Evolutionary conservation across 2,888 invertebrate species (phyloP).

Genomic region (Gnatocerus cornutus): DNA sequence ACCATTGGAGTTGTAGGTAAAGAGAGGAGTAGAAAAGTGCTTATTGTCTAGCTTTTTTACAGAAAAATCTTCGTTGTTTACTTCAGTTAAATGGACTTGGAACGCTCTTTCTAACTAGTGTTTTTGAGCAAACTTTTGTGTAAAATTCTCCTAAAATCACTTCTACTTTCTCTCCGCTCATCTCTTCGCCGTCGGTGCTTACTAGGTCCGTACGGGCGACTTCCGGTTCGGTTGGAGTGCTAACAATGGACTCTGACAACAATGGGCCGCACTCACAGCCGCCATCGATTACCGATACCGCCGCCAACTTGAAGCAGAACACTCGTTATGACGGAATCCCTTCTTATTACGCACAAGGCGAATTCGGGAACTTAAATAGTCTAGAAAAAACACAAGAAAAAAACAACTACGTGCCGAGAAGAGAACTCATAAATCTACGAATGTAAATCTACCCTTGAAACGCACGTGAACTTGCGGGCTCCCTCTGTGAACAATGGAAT

Average conservation of each 20-base stretch:
- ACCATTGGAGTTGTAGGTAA: no score
- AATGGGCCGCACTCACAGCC: slow-evolving; percentile 63
- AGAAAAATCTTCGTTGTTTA: no score
- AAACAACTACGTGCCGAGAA: neutral
- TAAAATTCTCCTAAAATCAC: slow-evolving; percentile 13
- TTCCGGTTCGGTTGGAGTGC: slow-evolving; percentile 65
- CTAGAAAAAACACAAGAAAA: slow-evolving; percentile 4
- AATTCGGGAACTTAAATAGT: slow-evolving; percentile 11
- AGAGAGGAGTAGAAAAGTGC: neutral
- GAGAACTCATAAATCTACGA: slow-evolving; percentile 39
- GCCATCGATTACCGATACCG: slow-evolving; percentile 66
- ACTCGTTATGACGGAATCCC: slow-evolving; percentile 50
- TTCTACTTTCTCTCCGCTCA: neutral
- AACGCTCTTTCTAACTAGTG: neutral
- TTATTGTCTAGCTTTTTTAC: no score
- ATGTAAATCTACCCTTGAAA: slow-evolving; percentile 54
- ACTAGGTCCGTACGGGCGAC: slow-evolving; percentile 59
- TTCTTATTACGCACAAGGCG: slow-evolving; percentile 12
- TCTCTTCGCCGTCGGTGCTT: slow-evolving; percentile 22
- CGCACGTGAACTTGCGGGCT: slow-evolving; percentile 52
- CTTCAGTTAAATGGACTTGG: neutral
- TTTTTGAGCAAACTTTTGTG: neutral
- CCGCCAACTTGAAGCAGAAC: slow-evolving; percentile 63
- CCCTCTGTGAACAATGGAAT: slow-evolving; percentile 54
- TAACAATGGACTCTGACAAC: slow-evolving; percentile 66